Percentiles rank a stretch among this genome's conserved stretches.
Evolutionary conservation across 2,797 vertebrate genomes (phyloP).

Genomic region (Poecilia wingei): DNA sequence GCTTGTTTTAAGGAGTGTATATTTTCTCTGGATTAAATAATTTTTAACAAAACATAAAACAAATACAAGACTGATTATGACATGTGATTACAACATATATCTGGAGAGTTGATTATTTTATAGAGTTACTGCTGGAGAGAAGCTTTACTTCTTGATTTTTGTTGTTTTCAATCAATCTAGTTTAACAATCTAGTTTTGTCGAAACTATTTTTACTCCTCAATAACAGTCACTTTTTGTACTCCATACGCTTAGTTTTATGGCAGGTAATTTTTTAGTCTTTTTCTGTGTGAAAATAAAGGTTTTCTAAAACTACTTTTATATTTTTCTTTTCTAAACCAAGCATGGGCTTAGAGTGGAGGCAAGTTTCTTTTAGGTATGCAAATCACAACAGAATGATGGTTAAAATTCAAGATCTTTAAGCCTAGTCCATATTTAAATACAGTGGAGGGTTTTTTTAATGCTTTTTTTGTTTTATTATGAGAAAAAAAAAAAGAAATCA

Average conservation of each 20-base stretch:
- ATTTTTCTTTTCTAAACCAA: background rate
- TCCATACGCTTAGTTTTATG: background rate
- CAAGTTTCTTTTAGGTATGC: background rate
- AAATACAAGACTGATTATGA: background rate
- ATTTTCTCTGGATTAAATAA: background rate
- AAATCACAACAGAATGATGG: background rate
- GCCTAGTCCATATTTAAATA: background rate
- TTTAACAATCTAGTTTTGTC: constrained; percentile 27
- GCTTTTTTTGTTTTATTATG: background rate
- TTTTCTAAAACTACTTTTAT: background rate
- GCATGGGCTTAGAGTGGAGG: background rate
- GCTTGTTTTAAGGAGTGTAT: background rate
- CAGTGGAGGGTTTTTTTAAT: background rate
- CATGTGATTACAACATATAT: background rate
- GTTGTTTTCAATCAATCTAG: background rate
- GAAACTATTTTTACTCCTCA: constrained; percentile 34
- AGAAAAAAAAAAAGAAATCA: background rate
- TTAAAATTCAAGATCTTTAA: background rate
- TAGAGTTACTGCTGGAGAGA: background rate
- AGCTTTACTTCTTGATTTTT: background rate
- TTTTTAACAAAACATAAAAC: background rate
- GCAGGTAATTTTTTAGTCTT: too few relatives aligned
- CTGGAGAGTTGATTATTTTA: background rate
- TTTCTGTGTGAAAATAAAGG: background rate
- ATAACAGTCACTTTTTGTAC: background rate